Percentiles rank a stretch among this genome's conserved stretches.
Conservation (phyloP, 1,140 invertebrate species). For the Ceratosolen solmsi region DNA sequence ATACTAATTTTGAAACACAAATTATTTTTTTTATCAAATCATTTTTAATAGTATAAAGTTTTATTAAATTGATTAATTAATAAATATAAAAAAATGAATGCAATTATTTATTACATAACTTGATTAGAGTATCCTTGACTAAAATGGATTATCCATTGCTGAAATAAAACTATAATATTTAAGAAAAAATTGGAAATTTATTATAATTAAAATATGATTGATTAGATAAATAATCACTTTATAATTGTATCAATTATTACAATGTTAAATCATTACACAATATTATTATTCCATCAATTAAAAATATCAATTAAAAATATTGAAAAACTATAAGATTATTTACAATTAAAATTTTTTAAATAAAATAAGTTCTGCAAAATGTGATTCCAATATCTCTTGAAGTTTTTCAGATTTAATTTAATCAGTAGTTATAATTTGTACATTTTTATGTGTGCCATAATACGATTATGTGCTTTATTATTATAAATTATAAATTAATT, state of each 20-base stretch:
- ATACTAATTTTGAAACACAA: neutral
- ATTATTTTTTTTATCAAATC: neutral
- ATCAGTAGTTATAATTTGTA: neutral
- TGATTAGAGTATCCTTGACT: slow-evolving; percentile 11
- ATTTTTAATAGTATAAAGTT: neutral
- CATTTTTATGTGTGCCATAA: neutral
- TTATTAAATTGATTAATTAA: neutral
- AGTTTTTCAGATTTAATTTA: neutral
- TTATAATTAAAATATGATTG: neutral
- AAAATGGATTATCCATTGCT: neutral
- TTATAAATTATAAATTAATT: slow-evolving; percentile 7
- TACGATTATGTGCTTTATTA: slow-evolving; percentile 29
- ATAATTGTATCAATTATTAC: neutral
- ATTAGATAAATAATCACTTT: neutral
- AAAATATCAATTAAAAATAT: neutral
- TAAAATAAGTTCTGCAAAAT: neutral
- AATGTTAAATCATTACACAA: neutral
- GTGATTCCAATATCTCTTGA: neutral
- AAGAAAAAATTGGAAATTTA: neutral
- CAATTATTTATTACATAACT: slow-evolving; percentile 25
- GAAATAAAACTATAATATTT: neutral
- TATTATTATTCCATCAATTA: too few species aligned
- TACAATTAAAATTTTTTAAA: neutral
- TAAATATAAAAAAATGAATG: slow-evolving; percentile 12
- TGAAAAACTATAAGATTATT: neutral